Evolutionary conservation across 64 coral and sea anemone genomes (phyloP), one percentile per base, ranked within the genome.

Genomic region (Montipora sp.): DNA sequence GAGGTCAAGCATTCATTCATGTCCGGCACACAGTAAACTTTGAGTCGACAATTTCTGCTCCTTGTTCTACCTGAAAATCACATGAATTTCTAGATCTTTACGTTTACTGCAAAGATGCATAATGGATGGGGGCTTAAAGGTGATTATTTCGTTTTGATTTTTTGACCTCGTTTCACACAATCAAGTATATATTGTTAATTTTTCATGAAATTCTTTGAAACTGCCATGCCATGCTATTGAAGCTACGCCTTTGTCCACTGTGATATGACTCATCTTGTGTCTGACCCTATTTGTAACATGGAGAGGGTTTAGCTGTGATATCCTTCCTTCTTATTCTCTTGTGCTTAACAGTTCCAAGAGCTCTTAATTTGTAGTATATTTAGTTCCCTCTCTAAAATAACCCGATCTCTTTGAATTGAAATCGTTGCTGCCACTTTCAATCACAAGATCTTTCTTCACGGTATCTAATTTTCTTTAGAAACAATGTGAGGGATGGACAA

Each of bases 1-100:
- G 82, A 19, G 82, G 82, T 85, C 82, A 85, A 85, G 82, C 82
- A 85, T 85, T 85, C 66, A 67, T 71, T 85, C 50, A 20, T 11
- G 82, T 19, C 75, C 82, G 66, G 70, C 82, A 85, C 13, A 69
- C 82, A 43, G 82, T 85, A 47, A 12, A 65, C 23, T 85, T 15
- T 19, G 15, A 49, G 10, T 70, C 44, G 18, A 53, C 60, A 81
- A 50, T 67, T 85, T 61, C 10, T 61, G 7, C 14, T 45, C 7
- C 10, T 10, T 50, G 13, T 48, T 48, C 44, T 15, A 9, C 75
- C 75, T 78, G 15, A 6, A 78, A 47, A 49, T 71, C 68, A 71
- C 79, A 81, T 81, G 79, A 60, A 61, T 81, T 60, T 23, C 3
- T 48, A 78, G 75, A 78, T 47, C 82, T 71, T 85, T 45, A 71